Percentiles rank a stretch among this genome's conserved stretches.
These are phyloP conservation scores for Xenus cinereus DNA, from an alignment of 2,113 vertebrate genomes.

Conservation along the genomic window DNA sequence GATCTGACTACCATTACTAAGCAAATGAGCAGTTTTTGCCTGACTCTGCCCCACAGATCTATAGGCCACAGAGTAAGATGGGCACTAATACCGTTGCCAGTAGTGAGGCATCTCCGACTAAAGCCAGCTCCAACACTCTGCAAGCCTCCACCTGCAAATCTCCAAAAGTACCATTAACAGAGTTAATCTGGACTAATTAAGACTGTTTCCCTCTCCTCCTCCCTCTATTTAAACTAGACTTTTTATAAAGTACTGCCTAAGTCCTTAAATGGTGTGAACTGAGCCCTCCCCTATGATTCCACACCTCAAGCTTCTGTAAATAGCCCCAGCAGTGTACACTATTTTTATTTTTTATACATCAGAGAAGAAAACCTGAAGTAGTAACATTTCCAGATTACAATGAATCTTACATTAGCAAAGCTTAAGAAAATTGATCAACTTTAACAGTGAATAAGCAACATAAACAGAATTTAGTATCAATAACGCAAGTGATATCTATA, in stretches of 20 bases:
- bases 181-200: not conserved
- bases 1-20: not conserved
- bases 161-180: not conserved
- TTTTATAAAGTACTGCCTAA: not conserved
- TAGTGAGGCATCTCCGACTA: not conserved
- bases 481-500: not conserved
- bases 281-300: not conserved
- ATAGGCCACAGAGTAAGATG: rapidly evolving
- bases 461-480: not conserved
- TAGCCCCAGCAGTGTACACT: not conserved
- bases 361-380: not conserved
- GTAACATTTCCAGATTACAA: not conserved
- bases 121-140: not conserved
- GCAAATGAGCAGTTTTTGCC: not conserved
- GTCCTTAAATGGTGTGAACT: not conserved
- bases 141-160: not conserved
- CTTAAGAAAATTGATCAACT: not conserved
- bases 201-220: not conserved
- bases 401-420: not conserved
- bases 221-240: not conserved
- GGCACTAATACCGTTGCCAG: not conserved
- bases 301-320: not conserved
- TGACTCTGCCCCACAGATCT: not conserved
- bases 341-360: not conserved
- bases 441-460: not conserved